Base-by-base conservation (phyloP, 1,140 invertebrate genomes). In the Samia ricini region DNA sequence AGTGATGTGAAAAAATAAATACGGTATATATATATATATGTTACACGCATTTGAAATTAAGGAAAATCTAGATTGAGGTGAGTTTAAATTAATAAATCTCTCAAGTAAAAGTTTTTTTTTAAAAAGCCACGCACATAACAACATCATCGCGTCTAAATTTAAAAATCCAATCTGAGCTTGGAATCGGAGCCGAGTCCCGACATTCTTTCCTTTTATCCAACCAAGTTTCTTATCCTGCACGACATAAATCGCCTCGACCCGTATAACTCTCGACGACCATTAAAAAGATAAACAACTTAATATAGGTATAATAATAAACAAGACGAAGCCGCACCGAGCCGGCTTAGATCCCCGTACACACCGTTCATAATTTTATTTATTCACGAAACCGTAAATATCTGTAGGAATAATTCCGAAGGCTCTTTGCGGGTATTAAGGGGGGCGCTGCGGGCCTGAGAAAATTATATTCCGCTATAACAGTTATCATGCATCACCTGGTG, bases 271-370 rank as follows among this genome's bases (percentile, higher is more conserved):
- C 71, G 55, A 51, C 67, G 71, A 63, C 84, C 88, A 90, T 90
- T 88, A 90, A 88, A 88, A 90, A 90, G 88, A 90, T 88, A 90
- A 89, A 89, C 83, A 89, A 88, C 85, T 88, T 90, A 88, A 90
- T 89, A 86, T 86, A 89, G 76, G 81, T 75, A 89, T 89, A 88
- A 89, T 84, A 89, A 89, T 90, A 88, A 90, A 90, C 82, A 86
- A 85, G 71, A 62, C 71, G 60, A 60, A 68, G 66, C 69, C 60
- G 49, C 51, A 58, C 29, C 52, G 36, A 59, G 56, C 64, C 64
- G 60, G 24, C 56, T 83, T 79, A 83, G 76, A 86, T 75, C 76
- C 79, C 76, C 71, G 79, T 83, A 82, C 77, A 79, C 74, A 72
- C 74, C 77, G 74, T 72, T 81, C 82, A 85, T 89, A 87, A 89